Evolutionary conservation across 2,888 invertebrate genomes (phyloP).

Genomic region (Baronia brevicornis): DNA sequence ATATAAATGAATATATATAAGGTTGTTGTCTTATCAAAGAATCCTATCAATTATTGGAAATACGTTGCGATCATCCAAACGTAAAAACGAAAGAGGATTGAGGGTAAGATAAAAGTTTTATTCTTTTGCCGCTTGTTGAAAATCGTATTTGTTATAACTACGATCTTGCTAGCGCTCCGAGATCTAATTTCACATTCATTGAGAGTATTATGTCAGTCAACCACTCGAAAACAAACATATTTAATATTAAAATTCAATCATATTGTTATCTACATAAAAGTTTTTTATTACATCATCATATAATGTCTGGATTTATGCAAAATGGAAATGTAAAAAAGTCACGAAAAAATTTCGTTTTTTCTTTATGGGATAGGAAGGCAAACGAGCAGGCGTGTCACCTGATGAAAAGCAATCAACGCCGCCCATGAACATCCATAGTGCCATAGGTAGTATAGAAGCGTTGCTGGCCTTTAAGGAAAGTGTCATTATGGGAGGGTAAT

Average conservation of each 20-base stretch:
- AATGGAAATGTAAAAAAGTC: conserved; percentile 13
- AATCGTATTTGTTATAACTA: conserved; percentile 52
- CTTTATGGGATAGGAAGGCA: too few relatives aligned
- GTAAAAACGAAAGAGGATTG: conserved; percentile 18
- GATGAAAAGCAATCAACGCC: too few relatives aligned
- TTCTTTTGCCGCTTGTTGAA: conserved; percentile 29
- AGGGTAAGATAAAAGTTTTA: conserved; percentile 17
- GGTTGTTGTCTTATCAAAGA: conserved; percentile 12
- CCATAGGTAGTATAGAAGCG: too few relatives aligned
- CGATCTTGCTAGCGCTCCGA: conserved; percentile 37
- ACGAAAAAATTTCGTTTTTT: too few relatives aligned
- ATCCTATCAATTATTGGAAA: conserved; percentile 13
- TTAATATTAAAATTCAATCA: conserved; percentile 16
- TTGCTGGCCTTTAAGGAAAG: too few relatives aligned
- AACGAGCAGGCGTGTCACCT: too few relatives aligned
- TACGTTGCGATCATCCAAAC: conserved; percentile 17
- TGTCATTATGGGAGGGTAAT: too few relatives aligned
- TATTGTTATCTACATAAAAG: conserved; percentile 19
- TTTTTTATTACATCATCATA: conserved; percentile 16
- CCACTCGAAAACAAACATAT: conserved; percentile 24
- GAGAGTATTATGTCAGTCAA: conserved; percentile 40
- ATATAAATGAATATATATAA: not conserved
- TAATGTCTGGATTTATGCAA: conserved; percentile 25
- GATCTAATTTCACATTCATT: conserved; percentile 62
- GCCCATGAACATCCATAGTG: too few relatives aligned